phyloP scores from a whole-genome alignment of 2,888 invertebrate genomes.

The Metalampra italica region DNA sequence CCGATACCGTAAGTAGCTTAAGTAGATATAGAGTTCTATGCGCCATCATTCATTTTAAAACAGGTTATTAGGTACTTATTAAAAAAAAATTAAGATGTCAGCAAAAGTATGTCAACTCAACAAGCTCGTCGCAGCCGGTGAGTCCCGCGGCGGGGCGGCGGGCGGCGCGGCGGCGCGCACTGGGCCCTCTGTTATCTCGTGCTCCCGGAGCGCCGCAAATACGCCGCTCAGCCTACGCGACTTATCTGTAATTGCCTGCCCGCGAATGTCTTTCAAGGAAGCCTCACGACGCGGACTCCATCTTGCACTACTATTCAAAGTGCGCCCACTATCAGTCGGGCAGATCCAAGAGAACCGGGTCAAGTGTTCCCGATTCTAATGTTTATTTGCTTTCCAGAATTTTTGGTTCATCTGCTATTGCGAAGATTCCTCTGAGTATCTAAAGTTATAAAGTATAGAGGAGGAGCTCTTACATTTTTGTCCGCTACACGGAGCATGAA shows the following conservation, averaged over 20 bases:
- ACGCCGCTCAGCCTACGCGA: slow-evolving; percentile 60
- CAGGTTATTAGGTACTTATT: no score
- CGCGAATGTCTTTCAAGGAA: slow-evolving; percentile 75
- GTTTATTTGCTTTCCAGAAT: slow-evolving; percentile 32
- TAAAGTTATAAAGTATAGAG: not conserved
- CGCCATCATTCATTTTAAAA: no score
- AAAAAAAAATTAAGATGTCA: no score
- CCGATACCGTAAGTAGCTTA: no score
- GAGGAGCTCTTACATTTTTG: slow-evolving; percentile 87
- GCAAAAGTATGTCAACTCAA: not conserved
- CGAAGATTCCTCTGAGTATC: not conserved
- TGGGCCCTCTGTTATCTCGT: slow-evolving; percentile 38
- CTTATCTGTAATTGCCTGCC: slow-evolving; percentile 78
- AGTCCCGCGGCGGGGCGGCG: slow-evolving; percentile 15
- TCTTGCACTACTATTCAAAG: slow-evolving; percentile 66
- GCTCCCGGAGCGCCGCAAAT: slow-evolving; percentile 67
- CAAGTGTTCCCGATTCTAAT: slow-evolving; percentile 50
- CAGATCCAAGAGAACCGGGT: slow-evolving; percentile 60
- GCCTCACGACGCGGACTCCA: slow-evolving; percentile 62
- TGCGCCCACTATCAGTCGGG: slow-evolving; percentile 44
- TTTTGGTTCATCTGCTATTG: slow-evolving; percentile 18
- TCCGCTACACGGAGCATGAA: slow-evolving; percentile 97
- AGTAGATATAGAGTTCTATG: no score
- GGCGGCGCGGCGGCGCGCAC: slow-evolving; percentile 15
- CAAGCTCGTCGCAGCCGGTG: not conserved